Conservation (phyloP, 2,113 vertebrate species). For the Nematolebias whitei region DNA sequence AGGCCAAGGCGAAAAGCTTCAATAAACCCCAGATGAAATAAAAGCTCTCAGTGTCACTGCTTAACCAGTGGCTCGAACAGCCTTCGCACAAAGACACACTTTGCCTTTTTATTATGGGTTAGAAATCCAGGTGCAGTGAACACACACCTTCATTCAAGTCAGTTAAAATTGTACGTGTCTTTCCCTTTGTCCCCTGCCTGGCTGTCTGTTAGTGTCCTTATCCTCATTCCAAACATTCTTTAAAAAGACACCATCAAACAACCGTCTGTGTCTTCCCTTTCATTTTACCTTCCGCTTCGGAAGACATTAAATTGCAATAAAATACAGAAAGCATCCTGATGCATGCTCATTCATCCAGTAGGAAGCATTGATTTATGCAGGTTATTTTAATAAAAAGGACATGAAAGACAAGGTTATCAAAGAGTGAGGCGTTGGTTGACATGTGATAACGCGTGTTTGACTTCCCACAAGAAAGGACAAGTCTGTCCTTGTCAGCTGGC, state of each 20-base stretch:
- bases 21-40: conserved; percentile 11
- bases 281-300: no score
- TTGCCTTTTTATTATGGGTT: neutral
- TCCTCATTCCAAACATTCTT: conserved; percentile 51
- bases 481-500: conserved; percentile 43
- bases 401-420: conserved; percentile 8
- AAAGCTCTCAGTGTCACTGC: conserved; percentile 40
- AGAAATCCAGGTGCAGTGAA: neutral
- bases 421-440: conserved; percentile 11
- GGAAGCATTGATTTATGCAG: neutral
- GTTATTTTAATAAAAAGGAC: neutral
- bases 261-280: no score
- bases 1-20: conserved; percentile 32
- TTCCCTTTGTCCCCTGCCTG: conserved; percentile 5
- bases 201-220: neutral
- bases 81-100: conserved; percentile 17
- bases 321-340: neutral
- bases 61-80: conserved; percentile 25
- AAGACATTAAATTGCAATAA: neutral
- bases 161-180: conserved; percentile 31
- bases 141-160: conserved; percentile 9
- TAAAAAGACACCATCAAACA: conserved; percentile 5
- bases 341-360: no score
- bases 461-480: conserved; percentile 45
- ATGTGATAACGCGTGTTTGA: conserved; percentile 36